Conservation (phyloP, 2,888 invertebrate genomes). For the Coremacera marginata region DNA sequence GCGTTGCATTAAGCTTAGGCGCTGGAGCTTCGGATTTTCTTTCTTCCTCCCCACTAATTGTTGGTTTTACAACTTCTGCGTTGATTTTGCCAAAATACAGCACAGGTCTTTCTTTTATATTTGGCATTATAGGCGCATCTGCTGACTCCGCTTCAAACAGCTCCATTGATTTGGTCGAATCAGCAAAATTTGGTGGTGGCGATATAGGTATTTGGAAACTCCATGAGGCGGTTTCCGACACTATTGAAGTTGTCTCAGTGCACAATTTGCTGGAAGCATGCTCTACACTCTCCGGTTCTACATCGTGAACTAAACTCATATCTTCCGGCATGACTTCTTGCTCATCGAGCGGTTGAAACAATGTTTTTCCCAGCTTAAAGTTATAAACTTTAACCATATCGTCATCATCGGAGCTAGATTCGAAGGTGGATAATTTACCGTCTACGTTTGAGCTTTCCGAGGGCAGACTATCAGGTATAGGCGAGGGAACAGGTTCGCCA, state of each 20-base stretch:
- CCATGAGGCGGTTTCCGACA: slow-evolving; percentile 57
- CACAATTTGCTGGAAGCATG: slow-evolving; percentile 39
- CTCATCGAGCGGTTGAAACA: slow-evolving; percentile 53
- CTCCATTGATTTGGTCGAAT: slow-evolving; percentile 45
- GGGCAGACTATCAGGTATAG: slow-evolving; percentile 55
- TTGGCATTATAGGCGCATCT: slow-evolving; percentile 52
- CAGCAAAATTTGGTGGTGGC: slow-evolving; percentile 66
- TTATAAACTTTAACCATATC: slow-evolving; percentile 67
- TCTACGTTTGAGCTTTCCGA: slow-evolving; percentile 50
- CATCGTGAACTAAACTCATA: slow-evolving; percentile 39
- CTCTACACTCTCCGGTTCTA: slow-evolving; percentile 44
- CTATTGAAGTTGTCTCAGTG: slow-evolving; percentile 22
- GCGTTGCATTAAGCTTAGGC: background rate
- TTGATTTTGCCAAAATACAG: slow-evolving; percentile 47
- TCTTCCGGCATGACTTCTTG: slow-evolving; percentile 48
- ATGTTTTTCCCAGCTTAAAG: slow-evolving; percentile 66
- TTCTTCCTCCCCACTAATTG: too few species aligned
- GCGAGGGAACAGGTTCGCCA: slow-evolving; percentile 62
- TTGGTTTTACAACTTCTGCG: slow-evolving; percentile 32
- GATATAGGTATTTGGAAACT: slow-evolving; percentile 65
- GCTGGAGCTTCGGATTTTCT: background rate
- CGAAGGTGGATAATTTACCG: slow-evolving; percentile 54
- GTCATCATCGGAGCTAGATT: slow-evolving; percentile 68
- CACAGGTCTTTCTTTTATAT: slow-evolving; percentile 50
- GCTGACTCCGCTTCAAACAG: slow-evolving; percentile 34